phyloP scores from a whole-genome alignment of 2,888 invertebrate genomes.

The Malacosoma neustria region DNA sequence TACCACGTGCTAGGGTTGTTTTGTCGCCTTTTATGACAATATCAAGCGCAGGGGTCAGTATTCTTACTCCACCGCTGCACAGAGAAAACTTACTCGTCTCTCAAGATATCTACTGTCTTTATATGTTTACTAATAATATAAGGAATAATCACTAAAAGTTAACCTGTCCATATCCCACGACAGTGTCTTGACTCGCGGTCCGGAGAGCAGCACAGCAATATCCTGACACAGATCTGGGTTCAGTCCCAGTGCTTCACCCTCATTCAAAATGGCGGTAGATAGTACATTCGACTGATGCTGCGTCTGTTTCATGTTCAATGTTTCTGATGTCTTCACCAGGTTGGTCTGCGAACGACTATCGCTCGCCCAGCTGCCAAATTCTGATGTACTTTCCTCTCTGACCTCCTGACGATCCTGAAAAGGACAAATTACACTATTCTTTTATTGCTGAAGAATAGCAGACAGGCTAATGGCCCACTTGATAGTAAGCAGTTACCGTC shows the following conservation, averaged over 20 bases:
- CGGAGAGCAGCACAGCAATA: constrained; percentile 80
- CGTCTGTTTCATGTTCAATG: constrained; percentile 49
- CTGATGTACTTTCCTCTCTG: constrained; percentile 31
- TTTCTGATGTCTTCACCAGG: constrained; percentile 65
- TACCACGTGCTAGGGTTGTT: no score
- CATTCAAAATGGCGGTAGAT: constrained; percentile 71
- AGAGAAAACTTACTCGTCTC: no score
- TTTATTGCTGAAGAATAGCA: no score
- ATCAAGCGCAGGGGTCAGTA: no score
- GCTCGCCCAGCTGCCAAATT: constrained; percentile 59
- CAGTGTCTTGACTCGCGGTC: constrained; percentile 81
- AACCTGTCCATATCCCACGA: constrained; percentile 79
- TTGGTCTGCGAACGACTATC: constrained; percentile 63
- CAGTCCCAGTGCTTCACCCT: constrained; percentile 79
- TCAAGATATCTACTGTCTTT: no score
- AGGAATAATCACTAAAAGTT: constrained; percentile 1
- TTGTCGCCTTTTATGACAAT: no score
- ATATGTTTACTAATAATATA: no score
- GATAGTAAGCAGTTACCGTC: no score
- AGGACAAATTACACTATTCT: no score
- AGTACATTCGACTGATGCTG: constrained; percentile 68
- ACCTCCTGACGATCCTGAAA: constrained; percentile 37
- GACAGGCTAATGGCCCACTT: no score
- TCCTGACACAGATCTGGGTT: constrained; percentile 80
- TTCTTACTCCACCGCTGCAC: no score